Conservation (phyloP, 2,888 invertebrate species). For the Paralinhomoeus sp. region DNA sequence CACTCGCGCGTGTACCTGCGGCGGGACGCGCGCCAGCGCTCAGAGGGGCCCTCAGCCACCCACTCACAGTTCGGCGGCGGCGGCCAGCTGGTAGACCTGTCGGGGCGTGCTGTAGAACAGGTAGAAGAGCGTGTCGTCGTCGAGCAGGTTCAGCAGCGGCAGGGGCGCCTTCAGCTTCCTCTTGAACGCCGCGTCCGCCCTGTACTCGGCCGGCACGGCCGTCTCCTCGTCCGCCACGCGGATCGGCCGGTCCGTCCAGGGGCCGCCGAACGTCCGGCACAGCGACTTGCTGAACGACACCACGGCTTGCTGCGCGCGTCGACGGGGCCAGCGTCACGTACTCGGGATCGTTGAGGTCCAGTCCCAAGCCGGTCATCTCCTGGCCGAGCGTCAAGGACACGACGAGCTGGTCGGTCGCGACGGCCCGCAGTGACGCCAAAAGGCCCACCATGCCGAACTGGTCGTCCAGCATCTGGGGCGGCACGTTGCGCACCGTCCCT, state of each 20-base stretch:
- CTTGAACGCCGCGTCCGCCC: slow-evolving; percentile 81
- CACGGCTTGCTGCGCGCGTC: no score
- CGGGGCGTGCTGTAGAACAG: slow-evolving; percentile 97
- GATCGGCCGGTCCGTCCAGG: slow-evolving; percentile 92
- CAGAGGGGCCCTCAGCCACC: no score
- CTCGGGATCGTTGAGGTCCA: slow-evolving; percentile 93
- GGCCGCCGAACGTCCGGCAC: slow-evolving; percentile 93
- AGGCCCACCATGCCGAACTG: slow-evolving; percentile 98
- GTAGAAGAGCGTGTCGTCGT: slow-evolving; percentile 95
- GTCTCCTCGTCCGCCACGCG: slow-evolving; percentile 71
- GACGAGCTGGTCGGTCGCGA: slow-evolving; percentile 85
- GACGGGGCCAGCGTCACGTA: no score
- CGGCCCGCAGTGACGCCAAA: slow-evolving; percentile 86
- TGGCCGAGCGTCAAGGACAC: slow-evolving; percentile 88
- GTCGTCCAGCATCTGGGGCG: slow-evolving; percentile 91
- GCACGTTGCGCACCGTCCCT: slow-evolving; percentile 95
- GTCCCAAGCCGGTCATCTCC: slow-evolving; percentile 85
- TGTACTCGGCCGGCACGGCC: slow-evolving; percentile 47
- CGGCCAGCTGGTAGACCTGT: slow-evolving; percentile 87
- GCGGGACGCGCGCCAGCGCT: neutral
- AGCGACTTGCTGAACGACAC: slow-evolving; percentile 37
- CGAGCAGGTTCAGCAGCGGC: no score
- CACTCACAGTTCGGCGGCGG: slow-evolving; percentile 68
- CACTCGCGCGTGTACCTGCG: slow-evolving; percentile 84
- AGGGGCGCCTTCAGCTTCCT: slow-evolving; percentile 27